Conservation (phyloP, 2,113 vertebrate species). For the Sceloporus undulatus region DNA sequence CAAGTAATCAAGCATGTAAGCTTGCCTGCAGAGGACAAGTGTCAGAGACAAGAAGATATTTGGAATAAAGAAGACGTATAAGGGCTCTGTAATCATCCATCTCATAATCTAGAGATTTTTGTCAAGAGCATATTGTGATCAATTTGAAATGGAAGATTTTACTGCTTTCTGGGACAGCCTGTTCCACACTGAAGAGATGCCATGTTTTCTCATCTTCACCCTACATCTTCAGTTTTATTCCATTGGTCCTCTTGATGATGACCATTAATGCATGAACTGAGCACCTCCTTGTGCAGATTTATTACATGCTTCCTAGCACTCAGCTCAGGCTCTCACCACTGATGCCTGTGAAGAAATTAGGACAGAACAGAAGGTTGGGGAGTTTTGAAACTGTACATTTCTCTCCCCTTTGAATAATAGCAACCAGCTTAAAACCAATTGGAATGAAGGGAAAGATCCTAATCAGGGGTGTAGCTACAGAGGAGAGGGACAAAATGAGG, state of each 20-base stretch:
- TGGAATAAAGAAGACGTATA: not conserved
- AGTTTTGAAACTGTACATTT: not conserved
- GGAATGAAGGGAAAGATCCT: not conserved
- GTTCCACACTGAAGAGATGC: not conserved
- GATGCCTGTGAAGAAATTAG: not conserved
- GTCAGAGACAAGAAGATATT: not conserved
- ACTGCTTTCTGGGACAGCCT: not conserved
- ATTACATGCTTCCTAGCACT: not conserved
- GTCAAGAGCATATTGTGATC: not conserved
- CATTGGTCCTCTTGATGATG: not conserved
- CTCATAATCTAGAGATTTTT: not conserved
- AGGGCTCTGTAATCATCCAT: not conserved
- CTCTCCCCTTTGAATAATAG: not conserved
- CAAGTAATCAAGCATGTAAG: constrained; percentile 44
- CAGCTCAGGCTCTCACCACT: not conserved
- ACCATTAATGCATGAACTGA: not conserved
- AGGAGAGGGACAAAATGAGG: too few relatives aligned
- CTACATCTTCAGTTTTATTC: not conserved
- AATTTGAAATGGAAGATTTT: not conserved
- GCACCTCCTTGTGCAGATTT: not conserved
- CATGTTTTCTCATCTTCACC: not conserved
- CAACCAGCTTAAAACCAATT: not conserved
- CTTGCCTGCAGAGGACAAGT: constrained; percentile 26
- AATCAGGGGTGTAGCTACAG: too few relatives aligned
- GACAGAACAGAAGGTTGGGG: not conserved